Evolutionary conservation across 1,140 invertebrate species (phyloP).

Genomic region (Ips typographus): DNA sequence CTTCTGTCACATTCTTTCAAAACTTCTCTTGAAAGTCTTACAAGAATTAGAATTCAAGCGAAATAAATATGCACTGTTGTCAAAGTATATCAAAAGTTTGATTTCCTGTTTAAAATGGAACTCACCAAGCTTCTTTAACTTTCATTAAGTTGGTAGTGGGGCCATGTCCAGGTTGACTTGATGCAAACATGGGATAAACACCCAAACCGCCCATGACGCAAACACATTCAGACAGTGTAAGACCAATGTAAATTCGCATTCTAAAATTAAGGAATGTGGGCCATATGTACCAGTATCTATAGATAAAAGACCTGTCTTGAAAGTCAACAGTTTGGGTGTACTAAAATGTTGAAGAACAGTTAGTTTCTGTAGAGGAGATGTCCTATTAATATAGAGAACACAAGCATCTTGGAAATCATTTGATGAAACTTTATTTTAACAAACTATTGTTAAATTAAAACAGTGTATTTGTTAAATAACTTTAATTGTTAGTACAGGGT

Average conservation of each 20-base stretch:
- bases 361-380: neutral
- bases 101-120: neutral
- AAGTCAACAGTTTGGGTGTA: slow-evolving; percentile 71
- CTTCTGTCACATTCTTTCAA: too few species aligned
- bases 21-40: too few species aligned
- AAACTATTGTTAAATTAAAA: neutral
- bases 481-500: neutral
- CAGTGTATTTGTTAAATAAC: neutral
- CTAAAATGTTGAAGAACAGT: slow-evolving; percentile 55
- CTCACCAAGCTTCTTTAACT: slow-evolving; percentile 56
- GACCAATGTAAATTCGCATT: slow-evolving; percentile 85
- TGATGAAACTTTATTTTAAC: neutral
- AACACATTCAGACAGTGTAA: slow-evolving; percentile 88
- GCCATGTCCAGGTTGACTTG: slow-evolving; percentile 76
- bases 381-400: too few species aligned
- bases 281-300: slow-evolving; percentile 82
- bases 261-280: slow-evolving; percentile 86
- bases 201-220: slow-evolving; percentile 89
- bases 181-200: slow-evolving; percentile 76
- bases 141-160: slow-evolving; percentile 66
- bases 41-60: too few species aligned
- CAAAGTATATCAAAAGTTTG: neutral
- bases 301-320: slow-evolving; percentile 66
- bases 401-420: too few species aligned
- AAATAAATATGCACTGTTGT: neutral